phyloP scores from a whole-genome alignment of 2,113 vertebrate species.

The Trochalopteron elliotii region DNA sequence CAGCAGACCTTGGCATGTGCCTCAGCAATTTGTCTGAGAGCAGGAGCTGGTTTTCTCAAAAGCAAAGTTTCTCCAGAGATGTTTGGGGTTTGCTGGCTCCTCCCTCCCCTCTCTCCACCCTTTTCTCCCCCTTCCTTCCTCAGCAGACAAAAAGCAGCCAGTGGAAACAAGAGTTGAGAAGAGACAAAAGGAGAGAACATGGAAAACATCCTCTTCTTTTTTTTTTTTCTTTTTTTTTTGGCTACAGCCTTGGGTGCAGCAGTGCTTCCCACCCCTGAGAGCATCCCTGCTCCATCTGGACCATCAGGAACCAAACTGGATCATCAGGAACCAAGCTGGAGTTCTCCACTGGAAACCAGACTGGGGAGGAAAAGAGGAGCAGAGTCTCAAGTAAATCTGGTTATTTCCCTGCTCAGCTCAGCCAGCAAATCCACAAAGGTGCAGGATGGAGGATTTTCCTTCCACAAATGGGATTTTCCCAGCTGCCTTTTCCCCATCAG shows the following conservation, averaged over 20 bases:
- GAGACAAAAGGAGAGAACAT: not conserved
- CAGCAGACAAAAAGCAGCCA: not conserved
- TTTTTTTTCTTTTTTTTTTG: too few relatives aligned
- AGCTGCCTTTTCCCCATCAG: not conserved
- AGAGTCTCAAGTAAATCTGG: not conserved
- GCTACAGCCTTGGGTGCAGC: not conserved
- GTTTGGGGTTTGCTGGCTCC: not conserved
- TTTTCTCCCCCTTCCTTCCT: not conserved
- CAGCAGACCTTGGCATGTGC: not conserved
- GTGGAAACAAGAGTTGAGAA: not conserved
- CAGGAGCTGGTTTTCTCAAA: not conserved
- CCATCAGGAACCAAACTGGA: not conserved
- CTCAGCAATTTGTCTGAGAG: not conserved
- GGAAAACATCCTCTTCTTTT: not conserved
- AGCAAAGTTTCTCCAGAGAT: not conserved
- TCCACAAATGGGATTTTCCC: not conserved
- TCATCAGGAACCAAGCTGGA: fast-evolving
- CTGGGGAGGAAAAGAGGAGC: not conserved
- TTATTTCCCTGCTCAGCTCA: not conserved
- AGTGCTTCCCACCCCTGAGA: not conserved
- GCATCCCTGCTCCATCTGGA: not conserved
- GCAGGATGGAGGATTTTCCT: not conserved
- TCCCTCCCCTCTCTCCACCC: not conserved
- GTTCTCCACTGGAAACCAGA: not conserved
- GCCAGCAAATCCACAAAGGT: not conserved